A percentile compares a stretch with the other conserved stretches of the same genome.
Conservation (phyloP, 2,888 invertebrate genomes). For the Boloria selene region DNA sequence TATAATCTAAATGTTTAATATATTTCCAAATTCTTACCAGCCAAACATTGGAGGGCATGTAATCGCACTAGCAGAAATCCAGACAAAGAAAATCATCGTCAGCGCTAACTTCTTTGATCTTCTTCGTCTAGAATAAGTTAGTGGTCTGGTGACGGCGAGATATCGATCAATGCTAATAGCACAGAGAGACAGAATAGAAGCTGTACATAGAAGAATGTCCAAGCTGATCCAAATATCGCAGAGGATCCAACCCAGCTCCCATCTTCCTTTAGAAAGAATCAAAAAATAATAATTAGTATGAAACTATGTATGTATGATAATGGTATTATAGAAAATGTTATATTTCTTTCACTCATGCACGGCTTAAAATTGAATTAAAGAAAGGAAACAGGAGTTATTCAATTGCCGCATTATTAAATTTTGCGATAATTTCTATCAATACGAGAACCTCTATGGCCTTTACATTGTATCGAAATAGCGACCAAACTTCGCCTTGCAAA, state of each 20-base stretch:
- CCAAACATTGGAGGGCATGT: conserved; percentile 97
- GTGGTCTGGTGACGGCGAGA: conserved; percentile 95
- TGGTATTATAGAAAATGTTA: no score
- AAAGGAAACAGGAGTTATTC: no score
- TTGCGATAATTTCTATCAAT: no score
- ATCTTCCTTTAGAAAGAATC: conserved; percentile 82
- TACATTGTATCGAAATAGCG: no score
- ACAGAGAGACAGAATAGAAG: conserved; percentile 95
- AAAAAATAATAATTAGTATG: not conserved
- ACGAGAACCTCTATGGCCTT: no score
- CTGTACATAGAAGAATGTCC: conserved; percentile 96
- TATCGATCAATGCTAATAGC: conserved; percentile 96
- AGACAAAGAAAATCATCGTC: conserved; percentile 93
- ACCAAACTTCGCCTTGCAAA: no score
- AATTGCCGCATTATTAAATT: no score
- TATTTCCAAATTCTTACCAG: conserved; percentile 83
- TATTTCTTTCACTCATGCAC: no score
- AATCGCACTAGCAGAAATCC: conserved; percentile 94
- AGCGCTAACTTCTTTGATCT: conserved; percentile 92
- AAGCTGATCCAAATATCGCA: conserved; percentile 96
- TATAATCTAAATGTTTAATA: no score
- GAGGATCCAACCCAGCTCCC: conserved; percentile 95
- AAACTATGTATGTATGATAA: no score
- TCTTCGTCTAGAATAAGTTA: conserved; percentile 94
- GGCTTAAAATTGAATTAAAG: no score